These are phyloP conservation scores for Drosophila erecta DNA, from an alignment of 1,140 invertebrate genomes.

Conservation along the genomic window DNA sequence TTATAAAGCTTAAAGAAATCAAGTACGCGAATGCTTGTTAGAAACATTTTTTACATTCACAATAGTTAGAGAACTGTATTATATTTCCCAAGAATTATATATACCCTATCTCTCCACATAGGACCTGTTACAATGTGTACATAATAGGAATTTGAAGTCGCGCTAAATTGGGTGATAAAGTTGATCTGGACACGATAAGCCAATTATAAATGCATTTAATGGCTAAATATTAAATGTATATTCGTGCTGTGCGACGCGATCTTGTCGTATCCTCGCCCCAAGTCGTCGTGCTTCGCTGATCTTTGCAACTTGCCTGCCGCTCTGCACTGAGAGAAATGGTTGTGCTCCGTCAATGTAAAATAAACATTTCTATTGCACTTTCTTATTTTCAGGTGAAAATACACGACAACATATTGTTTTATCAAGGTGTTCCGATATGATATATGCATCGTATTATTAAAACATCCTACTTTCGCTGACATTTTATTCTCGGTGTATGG, in stretches of 20 bases:
- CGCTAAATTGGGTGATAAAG: constrained; percentile 77
- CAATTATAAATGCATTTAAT: constrained; percentile 82
- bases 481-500: not conserved
- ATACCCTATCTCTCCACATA: too few species aligned
- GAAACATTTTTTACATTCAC: too few species aligned
- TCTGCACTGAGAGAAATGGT: not conserved
- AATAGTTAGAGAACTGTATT: not conserved
- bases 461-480: not conserved
- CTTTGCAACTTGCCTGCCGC: constrained; percentile 4
- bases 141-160: constrained; percentile 66
- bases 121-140: constrained; percentile 38
- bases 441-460: not conserved
- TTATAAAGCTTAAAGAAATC: too few species aligned
- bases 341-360: too few species aligned
- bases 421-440: too few species aligned
- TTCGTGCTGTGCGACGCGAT: constrained; percentile 61
- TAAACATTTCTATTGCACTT: too few species aligned
- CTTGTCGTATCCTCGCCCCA: constrained; percentile 37
- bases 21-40: too few species aligned
- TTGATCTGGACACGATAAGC: constrained; percentile 76
- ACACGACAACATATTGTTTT: too few species aligned
- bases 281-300: constrained; percentile 42
- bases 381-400: too few species aligned
- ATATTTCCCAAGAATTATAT: not conserved
- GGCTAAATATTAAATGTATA: constrained; percentile 82